These are phyloP conservation scores for Zootoca vivipara DNA, from an alignment of 2,113 vertebrate species.

Conservation along the genomic window DNA sequence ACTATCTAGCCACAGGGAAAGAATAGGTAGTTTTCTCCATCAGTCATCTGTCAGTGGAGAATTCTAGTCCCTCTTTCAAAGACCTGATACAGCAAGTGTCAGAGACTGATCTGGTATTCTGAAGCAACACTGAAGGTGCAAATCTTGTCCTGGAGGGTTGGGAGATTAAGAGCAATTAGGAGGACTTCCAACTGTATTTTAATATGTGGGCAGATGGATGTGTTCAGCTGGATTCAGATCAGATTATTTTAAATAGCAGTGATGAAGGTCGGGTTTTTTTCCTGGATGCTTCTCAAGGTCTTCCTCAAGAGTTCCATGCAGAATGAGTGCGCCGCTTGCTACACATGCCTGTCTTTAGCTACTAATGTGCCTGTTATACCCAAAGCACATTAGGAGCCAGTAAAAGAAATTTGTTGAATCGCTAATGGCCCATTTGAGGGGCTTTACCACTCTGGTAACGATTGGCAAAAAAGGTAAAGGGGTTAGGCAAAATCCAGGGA, in stretches of 20 bases:
- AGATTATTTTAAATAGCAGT: neutral
- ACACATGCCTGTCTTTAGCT: conserved; percentile 10
- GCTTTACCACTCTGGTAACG: conserved; percentile 47
- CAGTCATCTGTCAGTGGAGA: conserved; percentile 5
- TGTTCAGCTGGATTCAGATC: neutral
- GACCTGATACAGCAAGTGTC: neutral
- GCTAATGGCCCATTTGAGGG: conserved; percentile 49
- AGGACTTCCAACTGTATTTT: neutral
- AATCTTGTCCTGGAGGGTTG: neutral
- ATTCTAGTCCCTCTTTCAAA: neutral
- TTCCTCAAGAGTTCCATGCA: conserved; percentile 30
- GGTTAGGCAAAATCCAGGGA: conserved; percentile 42
- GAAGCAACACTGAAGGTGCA: neutral
- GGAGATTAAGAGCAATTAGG: neutral
- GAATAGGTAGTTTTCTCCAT: conserved; percentile 21
- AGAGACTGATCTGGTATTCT: neutral
- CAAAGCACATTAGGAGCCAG: conserved; percentile 34
- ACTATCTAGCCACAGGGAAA: neutral
- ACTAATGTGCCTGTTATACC: conserved; percentile 28
- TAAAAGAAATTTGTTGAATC: conserved; percentile 51
- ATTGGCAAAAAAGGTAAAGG: conserved; percentile 52
- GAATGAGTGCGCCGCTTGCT: conserved; percentile 18
- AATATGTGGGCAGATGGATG: too few species aligned
- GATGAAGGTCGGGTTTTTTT: neutral
- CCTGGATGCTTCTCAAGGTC: neutral